These are phyloP conservation scores for Seriola quinqueradiata DNA, from an alignment of 2,113 vertebrate genomes.

Conservation along the genomic window DNA sequence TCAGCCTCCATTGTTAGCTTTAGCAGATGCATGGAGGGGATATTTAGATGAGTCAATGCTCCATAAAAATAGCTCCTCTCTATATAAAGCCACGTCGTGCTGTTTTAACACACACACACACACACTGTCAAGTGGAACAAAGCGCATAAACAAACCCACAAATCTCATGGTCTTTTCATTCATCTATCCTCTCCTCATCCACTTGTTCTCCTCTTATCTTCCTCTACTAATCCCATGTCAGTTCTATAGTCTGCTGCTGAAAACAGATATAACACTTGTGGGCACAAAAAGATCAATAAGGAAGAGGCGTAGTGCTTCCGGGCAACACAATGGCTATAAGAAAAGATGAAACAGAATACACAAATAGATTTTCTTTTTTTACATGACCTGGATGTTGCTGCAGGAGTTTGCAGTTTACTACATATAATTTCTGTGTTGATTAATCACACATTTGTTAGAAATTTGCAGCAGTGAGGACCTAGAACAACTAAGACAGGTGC, in stretches of 20 bases:
- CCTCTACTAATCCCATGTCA: conserved; percentile 1
- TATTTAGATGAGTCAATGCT: conserved; percentile 8
- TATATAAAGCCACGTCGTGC: neutral
- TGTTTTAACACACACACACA: conserved; percentile 15
- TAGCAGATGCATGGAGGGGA: neutral
- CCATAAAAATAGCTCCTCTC: conserved; percentile 13
- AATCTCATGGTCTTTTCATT: conserved; percentile 8
- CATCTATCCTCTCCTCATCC: conserved; percentile 20
- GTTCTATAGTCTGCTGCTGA: neutral
- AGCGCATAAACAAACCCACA: neutral
- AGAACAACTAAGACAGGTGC: too few relatives aligned
- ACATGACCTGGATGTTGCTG: neutral
- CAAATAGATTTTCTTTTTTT: neutral
- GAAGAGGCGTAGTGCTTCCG: neutral
- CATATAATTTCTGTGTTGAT: too few relatives aligned
- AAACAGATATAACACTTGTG: neutral
- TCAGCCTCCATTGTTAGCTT: neutral
- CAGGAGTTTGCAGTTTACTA: neutral
- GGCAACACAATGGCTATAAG: neutral
- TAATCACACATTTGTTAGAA: too few relatives aligned
- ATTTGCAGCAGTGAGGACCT: too few relatives aligned
- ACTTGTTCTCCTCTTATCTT: conserved; percentile 27
- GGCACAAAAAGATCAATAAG: neutral
- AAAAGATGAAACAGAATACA: neutral
- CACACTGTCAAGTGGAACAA: conserved; percentile 22